Evolutionary conservation across 64 coral and sea anemone genomes (phyloP), one percentile per base, ranked within the genome.

Genomic region (Pocillopora damicornis): DNA sequence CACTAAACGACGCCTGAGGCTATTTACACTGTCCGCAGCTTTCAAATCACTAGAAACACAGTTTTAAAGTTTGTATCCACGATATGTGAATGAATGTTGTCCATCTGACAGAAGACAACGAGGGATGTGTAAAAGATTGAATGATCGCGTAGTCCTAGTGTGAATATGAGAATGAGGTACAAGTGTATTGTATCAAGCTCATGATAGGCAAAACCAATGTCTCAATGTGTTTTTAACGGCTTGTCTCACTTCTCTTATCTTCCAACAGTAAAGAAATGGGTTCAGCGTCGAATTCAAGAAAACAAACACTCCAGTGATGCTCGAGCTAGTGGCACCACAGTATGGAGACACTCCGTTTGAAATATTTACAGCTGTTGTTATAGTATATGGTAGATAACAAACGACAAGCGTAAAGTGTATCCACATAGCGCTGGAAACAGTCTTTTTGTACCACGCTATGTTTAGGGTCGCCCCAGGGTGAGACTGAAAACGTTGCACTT

Each of bases 381-480:
- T 75, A 42, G 34, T 75, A 16, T 75, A 75, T 13, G 74, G 74
- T 14, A 75, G 35, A 75, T 75, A 75, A 75, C 74, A 75, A 30
- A 75, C 11, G 12, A 75, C 1, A 1, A 75, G 8, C 16, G 74
- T 38, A 0, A 42, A 75, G 37, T 75, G 13, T 75, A 75, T 75
- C 35, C 74, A 75, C 74, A 16, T 16, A 37, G 74, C 35, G 37
- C 74, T 75, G 34, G 10, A 22, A 42, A 75, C 74, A 37, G 74
- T 75, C 12, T 42, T 75, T 75, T 75, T 75, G 34, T 75, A 75
- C 0, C 30, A 7, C 34, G 35, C 34, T 15, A 75, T 75, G 16
- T 75, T 75, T 35, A 35, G 9, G 3, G 74, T 37, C 3, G 12
- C 34, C 14, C 74, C 30, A 75, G 36, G 35, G 36, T 37, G 13